phyloP scores from a whole-genome alignment of 2,113 vertebrate species.

The Recurvirostra avosetta region DNA sequence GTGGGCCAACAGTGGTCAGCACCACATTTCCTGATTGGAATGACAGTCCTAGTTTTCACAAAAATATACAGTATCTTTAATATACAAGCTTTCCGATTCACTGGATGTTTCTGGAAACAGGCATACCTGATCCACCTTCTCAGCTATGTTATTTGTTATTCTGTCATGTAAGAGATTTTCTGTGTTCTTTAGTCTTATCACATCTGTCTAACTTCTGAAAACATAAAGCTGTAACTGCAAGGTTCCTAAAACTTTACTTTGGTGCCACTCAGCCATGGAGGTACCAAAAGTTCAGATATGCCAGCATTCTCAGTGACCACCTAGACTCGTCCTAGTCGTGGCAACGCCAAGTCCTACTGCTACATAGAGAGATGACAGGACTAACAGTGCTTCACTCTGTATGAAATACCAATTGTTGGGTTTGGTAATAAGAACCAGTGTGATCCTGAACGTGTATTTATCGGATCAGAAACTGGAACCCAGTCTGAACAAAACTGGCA shows the following conservation, averaged over 20 bases:
- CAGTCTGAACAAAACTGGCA: neutral
- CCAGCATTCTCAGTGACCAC: neutral
- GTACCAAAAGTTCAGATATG: neutral
- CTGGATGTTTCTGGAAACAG: neutral
- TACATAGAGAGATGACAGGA: neutral
- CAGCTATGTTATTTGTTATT: neutral
- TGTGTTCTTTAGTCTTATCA: neutral
- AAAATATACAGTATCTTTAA: neutral
- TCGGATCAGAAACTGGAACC: neutral
- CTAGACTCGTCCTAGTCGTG: neutral
- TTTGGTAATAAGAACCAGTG: neutral
- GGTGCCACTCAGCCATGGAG: neutral
- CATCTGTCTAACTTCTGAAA: neutral
- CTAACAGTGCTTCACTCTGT: neutral
- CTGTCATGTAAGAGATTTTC: neutral
- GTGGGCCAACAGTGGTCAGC: neutral
- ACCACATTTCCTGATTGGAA: neutral
- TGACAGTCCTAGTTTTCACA: neutral
- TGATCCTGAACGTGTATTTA: neutral
- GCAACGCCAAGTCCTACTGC: fast-evolving
- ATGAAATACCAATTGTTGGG: neutral
- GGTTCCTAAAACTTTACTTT: neutral
- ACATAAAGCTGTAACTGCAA: neutral
- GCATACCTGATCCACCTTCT: neutral
- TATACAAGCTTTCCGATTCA: neutral